Base-by-base conservation (phyloP, 2,797 vertebrate genomes). In the Enteromius argenteus region DNA sequence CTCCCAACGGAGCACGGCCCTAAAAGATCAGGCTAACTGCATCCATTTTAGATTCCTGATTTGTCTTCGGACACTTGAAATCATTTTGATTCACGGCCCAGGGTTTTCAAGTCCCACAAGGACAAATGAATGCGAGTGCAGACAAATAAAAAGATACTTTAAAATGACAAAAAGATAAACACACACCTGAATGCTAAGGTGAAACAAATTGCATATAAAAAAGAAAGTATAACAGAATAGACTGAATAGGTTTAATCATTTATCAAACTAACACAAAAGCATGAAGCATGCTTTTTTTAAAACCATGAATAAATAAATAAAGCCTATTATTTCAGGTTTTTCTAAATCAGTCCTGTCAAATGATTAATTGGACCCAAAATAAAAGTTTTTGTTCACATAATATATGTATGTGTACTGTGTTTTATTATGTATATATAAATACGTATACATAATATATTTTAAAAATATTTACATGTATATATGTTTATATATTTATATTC, bases 1-100 rank as follows among this genome's bases (percentile, higher is more conserved):
- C 44, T 37, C 44, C 62, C 30, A 23, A 7, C 1, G 9, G 78
- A 67, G 64, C 14, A 68, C 5, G 1, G 13, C 49, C 79, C n/a
- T 56, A 69, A 68, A 80, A 69, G 49, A 69, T 80, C 23, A 32
- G 21, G 42, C 27, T 44, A 80, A 17, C 67, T 44, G 37, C 67
- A 32, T 42, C 35, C 15, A 42, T 42, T 53, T 74, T 53, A 56
- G 3, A 53, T 56, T 75, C 72, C 49, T 2, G 46, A 51, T 74
- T 21, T 21, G 71, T 74, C 71, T 53, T 35, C 11, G 11, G 72
- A 74, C 72, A 53, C 30, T 53, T 32, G 3, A n/a, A 56, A 75
- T 75, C 13, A 67, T 68, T 68, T 39, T 51, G 64, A 62, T 78
- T 44, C 39, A 67, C 13, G 1, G 11, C 44, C 30, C 46, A 53